Evolutionary conservation across 2,113 vertebrate genomes (phyloP).

Genomic region (Calyptomena viridis): DNA sequence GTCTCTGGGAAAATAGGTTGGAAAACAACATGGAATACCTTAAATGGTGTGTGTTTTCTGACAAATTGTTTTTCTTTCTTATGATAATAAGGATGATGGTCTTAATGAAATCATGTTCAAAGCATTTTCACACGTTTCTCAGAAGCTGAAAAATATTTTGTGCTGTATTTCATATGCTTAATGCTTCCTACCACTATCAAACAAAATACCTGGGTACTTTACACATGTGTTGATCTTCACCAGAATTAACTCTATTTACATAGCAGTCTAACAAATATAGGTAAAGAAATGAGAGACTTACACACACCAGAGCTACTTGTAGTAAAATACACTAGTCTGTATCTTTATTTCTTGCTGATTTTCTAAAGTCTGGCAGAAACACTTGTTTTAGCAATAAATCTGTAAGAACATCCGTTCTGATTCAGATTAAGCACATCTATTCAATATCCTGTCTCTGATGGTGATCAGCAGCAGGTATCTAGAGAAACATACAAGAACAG

Average conservation of each 20-base stretch:
- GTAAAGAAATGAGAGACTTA: not conserved
- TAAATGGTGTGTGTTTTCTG: not conserved
- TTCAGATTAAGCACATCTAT: not conserved
- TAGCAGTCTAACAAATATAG: not conserved
- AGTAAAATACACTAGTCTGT: not conserved
- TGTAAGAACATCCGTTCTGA: not conserved
- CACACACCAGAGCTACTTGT: not conserved
- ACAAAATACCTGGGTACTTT: not conserved
- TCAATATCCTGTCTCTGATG: constrained; percentile 11
- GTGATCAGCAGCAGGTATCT: not conserved
- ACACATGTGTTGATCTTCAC: rapidly evolving
- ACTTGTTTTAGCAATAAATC: constrained; percentile 3
- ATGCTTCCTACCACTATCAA: not conserved
- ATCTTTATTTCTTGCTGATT: not conserved
- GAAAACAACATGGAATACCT: not conserved
- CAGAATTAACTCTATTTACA: not conserved
- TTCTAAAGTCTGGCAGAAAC: not conserved
- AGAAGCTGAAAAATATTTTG: not conserved
- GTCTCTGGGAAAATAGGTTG: not conserved
- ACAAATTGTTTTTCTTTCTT: not conserved
- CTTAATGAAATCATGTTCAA: rapidly evolving
- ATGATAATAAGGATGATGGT: not conserved
- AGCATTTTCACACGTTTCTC: not conserved
- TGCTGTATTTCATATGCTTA: not conserved
- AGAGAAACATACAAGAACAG: not conserved